These are phyloP conservation scores for Enteromius trimaculatus DNA, from an alignment of 2,797 vertebrate species.

Conservation along the genomic window DNA sequence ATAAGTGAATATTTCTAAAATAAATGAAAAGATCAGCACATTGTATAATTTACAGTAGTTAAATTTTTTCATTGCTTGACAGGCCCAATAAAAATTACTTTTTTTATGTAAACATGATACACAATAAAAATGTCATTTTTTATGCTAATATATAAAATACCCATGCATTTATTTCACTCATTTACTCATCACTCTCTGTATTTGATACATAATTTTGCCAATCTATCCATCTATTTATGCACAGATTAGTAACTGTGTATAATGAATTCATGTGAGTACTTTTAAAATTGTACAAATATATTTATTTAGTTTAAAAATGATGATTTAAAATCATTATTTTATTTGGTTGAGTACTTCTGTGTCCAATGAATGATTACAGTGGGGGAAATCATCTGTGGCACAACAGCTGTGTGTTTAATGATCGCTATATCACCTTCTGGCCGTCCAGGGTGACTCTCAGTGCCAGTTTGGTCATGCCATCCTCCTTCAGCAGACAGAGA, in stretches of 20 bases:
- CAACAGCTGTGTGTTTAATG: background rate
- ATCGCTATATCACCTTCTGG: slow-evolving; percentile 83
- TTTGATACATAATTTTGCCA: background rate
- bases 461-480: slow-evolving; percentile 95
- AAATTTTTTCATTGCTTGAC: too few relatives aligned
- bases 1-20: too few relatives aligned
- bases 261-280: background rate
- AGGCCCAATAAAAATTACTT: too few relatives aligned
- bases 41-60: too few relatives aligned
- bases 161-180: background rate
- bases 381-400: background rate
- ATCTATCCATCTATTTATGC: background rate
- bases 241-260: background rate
- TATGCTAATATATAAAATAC: background rate
- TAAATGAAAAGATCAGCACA: too few relatives aligned
- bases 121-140: background rate
- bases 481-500: slow-evolving; percentile 94
- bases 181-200: background rate
- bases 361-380: background rate
- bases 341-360: background rate
- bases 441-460: slow-evolving; percentile 92
- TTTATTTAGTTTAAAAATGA: too few relatives aligned
- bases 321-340: background rate
- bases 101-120: background rate
- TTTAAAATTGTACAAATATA: background rate